Evolutionary conservation across 1,140 invertebrate species (phyloP).

Genomic region (Argopecten irradians): DNA sequence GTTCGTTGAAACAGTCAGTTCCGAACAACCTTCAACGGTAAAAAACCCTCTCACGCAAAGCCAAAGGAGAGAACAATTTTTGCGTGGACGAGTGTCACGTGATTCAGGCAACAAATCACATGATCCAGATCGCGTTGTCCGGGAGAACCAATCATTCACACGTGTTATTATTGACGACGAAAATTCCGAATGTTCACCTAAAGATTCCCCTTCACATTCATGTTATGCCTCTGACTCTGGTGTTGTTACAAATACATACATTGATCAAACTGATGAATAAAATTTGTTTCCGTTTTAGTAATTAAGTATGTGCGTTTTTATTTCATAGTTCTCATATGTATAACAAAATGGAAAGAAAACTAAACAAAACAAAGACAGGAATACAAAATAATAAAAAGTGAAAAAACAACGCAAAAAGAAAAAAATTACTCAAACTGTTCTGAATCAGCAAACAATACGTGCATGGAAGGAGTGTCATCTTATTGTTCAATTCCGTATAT

Average conservation of each 20-base stretch:
- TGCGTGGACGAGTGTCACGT: background rate
- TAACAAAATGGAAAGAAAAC: too few species aligned
- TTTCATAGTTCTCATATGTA: background rate
- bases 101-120: constrained; percentile 16
- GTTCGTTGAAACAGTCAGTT: background rate
- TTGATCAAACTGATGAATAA: background rate
- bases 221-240: background rate
- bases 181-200: background rate
- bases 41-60: background rate
- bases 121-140: background rate
- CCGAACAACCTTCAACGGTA: background rate
- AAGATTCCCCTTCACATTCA: background rate
- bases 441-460: too few species aligned
- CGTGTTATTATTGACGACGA: background rate
- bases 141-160: background rate
- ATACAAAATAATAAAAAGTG: too few species aligned
- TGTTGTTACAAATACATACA: background rate
- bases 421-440: too few species aligned
- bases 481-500: too few species aligned
- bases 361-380: too few species aligned
- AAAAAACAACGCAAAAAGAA: too few species aligned
- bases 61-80: background rate
- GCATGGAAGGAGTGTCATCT: too few species aligned
- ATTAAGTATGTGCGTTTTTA: background rate
- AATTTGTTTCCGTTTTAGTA: background rate